Evolutionary conservation across 2,113 vertebrate species (phyloP).

Genomic region (Ivindomyrus marchei): DNA sequence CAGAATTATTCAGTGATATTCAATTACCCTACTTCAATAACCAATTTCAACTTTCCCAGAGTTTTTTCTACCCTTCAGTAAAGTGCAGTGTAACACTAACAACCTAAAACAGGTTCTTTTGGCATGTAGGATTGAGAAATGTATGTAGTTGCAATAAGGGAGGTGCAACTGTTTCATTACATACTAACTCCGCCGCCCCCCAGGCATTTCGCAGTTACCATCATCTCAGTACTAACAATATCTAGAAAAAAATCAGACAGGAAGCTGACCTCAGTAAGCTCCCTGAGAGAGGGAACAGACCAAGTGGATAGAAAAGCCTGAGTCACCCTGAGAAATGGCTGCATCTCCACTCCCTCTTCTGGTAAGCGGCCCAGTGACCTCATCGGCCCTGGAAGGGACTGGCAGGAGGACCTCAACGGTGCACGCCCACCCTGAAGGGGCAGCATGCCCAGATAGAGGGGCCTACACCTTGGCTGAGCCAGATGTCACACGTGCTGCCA

Average conservation of each 20-base stretch:
- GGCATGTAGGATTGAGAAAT: neutral
- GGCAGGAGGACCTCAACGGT: neutral
- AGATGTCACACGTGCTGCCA: neutral
- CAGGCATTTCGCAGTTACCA: neutral
- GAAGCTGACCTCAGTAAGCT: neutral
- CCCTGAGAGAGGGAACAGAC: neutral
- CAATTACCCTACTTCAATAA: neutral
- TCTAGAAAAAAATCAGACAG: neutral
- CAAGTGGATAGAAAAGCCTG: neutral
- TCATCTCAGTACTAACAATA: neutral
- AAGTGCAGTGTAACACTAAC: neutral
- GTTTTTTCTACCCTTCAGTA: neutral
- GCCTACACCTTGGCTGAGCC: neutral
- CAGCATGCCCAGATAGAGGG: neutral
- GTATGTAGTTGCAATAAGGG: neutral
- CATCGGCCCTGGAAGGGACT: neutral
- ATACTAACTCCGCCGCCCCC: neutral
- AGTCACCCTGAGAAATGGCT: neutral
- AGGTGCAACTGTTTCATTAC: neutral
- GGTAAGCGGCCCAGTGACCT: neutral
- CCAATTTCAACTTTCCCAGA: neutral
- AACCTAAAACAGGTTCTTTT: neutral
- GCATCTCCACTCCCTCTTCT: conserved; percentile 6
- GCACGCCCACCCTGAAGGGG: neutral
- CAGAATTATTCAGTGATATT: neutral